Evolutionary conservation across 2,797 vertebrate species (phyloP), one percentile per base, ranked within the genome.

Genomic region (Sebastes jordani): DNA sequence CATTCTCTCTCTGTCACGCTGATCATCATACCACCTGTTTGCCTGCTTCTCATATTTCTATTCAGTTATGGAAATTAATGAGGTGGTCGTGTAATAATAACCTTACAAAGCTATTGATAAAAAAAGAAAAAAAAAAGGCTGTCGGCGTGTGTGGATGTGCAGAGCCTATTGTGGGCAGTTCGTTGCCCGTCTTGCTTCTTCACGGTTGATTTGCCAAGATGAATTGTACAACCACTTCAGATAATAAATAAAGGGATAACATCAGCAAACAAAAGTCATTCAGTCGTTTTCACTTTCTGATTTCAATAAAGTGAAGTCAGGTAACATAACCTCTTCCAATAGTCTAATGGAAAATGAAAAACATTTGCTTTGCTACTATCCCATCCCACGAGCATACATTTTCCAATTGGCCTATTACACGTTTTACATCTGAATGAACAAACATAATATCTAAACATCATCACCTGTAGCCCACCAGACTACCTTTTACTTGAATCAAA

Each of bases 31-130:
- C 59, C 82, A 85, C 67, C 79, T 49, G 74, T 84, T 75, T 81
- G 73, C 20, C 49, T 59, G 73, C 62, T 71, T 76, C 76, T 85
- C 79, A 83, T 79, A 82, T 90, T 81, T 88, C 71, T 86, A 78
- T 85, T 86, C 66, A 1, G 32, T 81, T 78, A 78, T 85, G 69
- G 54, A 91, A 86, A 89, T 86, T 62, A 84, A 72, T 0, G 14
- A 85, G 74, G 78, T 71, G 65, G 79, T 34, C 6, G 5, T 32
- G 71, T 71, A 56, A 82, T 80, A 87, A 83, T n/a, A 80, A 71
- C 25, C 30, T 4, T 14, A 63, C 58, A 18, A 76, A 74, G 42
- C 32, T 54, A 58, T 16, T 77, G 69, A 69, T 71, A 2, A 46
- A 62, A 49, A 60, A 68, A 61, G 52, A 46, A 7, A 18, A 46